Conservation (phyloP, 2,888 invertebrate species). For the Rugalucina vietnamica region DNA sequence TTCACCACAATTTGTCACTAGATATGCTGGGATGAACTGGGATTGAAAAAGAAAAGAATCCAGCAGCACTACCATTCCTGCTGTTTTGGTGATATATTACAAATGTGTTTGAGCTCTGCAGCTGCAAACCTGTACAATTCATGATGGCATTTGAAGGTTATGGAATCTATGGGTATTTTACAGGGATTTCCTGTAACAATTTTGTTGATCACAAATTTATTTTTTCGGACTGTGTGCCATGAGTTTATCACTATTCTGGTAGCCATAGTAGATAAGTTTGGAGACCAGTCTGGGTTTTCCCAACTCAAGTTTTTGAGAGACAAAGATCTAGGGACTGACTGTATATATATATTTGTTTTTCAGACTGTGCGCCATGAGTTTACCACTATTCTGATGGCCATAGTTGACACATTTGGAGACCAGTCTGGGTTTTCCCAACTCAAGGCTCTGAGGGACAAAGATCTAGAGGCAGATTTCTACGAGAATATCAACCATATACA, state of each 20-base stretch:
- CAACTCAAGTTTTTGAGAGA: conserved; percentile 77
- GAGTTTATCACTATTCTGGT: conserved; percentile 93
- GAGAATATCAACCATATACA: conserved; percentile 93
- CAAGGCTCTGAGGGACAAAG: conserved; percentile 83
- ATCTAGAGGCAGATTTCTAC: conserved; percentile 96
- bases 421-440: conserved; percentile 74
- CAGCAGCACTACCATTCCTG: too few species aligned
- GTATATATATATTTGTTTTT: too few species aligned
- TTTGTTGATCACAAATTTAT: too few species aligned
- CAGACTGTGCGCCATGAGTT: conserved; percentile 91
- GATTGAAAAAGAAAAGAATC: too few species aligned
- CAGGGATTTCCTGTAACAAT: too few species aligned
- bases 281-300: conserved; percentile 70
- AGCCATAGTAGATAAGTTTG: conserved; percentile 86
- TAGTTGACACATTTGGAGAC: conserved; percentile 85
- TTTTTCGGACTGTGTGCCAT: conserved; percentile 88
- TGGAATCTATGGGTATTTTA: too few species aligned
- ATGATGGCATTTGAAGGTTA: too few species aligned
- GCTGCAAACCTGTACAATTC: too few species aligned
- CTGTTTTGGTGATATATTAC: too few species aligned
- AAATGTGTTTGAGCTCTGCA: too few species aligned
- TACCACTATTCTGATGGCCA: conserved; percentile 90
- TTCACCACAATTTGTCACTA: too few species aligned
- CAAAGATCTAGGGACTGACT: conserved; percentile 93
- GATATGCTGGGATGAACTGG: too few species aligned